These are phyloP conservation scores for Peromyscus polionotus DNA, from an alignment of 2,113 vertebrate genomes.

Conservation along the genomic window DNA sequence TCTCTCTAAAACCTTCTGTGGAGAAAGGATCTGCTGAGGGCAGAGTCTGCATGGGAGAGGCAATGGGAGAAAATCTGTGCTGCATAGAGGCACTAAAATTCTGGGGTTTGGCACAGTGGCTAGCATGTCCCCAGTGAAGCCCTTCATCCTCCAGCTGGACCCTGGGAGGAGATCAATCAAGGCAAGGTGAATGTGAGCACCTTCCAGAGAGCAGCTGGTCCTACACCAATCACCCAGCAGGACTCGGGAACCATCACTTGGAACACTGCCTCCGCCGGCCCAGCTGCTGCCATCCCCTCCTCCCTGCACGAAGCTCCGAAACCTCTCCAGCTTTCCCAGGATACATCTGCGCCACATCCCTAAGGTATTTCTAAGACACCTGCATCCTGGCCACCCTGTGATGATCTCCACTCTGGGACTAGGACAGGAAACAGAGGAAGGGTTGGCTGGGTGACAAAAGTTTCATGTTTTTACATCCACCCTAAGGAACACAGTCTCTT, in stretches of 20 bases:
- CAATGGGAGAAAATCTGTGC: not conserved
- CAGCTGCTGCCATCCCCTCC: not conserved
- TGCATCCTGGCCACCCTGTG: not conserved
- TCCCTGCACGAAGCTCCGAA: not conserved
- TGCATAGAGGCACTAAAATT: not conserved
- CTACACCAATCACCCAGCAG: not conserved
- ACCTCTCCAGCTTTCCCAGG: not conserved
- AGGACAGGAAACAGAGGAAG: fast-evolving
- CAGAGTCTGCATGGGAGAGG: too few relatives aligned
- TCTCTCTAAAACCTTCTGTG: not conserved
- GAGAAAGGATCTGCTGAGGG: not conserved
- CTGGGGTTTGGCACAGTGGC: not conserved
- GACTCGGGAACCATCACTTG: not conserved
- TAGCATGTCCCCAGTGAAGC: not conserved
- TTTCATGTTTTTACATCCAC: not conserved
- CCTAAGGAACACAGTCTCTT: not conserved
- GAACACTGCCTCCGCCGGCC: not conserved
- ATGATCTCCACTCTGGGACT: not conserved
- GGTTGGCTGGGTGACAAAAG: too few relatives aligned
- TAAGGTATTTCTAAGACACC: not conserved
- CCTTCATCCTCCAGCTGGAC: not conserved
- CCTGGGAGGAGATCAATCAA: not conserved
- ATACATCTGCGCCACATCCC: not conserved
- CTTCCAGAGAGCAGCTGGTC: not conserved
- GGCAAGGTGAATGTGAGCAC: not conserved